Base-by-base conservation (phyloP, 2,113 vertebrate species). In the Cyphomyrus plagiostoma region DNA sequence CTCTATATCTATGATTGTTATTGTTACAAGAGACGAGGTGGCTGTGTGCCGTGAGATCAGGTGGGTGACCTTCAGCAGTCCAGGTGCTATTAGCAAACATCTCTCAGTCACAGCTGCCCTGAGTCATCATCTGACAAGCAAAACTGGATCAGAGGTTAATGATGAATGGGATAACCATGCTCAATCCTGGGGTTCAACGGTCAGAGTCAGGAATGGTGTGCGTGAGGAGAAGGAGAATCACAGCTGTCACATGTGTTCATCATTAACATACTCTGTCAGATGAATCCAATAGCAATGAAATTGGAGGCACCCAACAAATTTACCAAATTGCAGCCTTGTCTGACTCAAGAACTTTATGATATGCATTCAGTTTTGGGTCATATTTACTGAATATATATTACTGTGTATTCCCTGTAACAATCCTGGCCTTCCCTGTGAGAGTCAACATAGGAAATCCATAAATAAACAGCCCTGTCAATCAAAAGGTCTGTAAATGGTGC, bases 71-170 rank as follows among this genome's bases (percentile, higher is more conserved):
- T 80, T 42, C 74, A 42, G 15, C 30, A 39, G 30, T 80, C 74
- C 74, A 42, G 74, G 74, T 80, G 74, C 30, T 42, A 19, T 39
- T 35, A 80, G 74, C 74, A 5, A 80, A 26, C 74, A 42, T 85
- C 39, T 92, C 91, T 92, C 91, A 89, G 93, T 93, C 92, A 92
- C 9, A 91, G 90, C 93, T 90, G 93, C 92, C 93, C 94, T 93
- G 92, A 93, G 94, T 93, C 93, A 90, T 23, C 42, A 26, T n/a
- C 90, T 89, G 66, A 90, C 94, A 91, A 94, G 94, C 91, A 95
- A 95, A 95, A 93, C 94, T 88, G 92, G 92, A 92, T 93, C 91
- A 93, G 45, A 91, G 93, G 94, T 85, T 46, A 45, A 48, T 11
- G 42, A 23, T 26, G 74, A 80, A 80, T 48, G 82, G 82, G 4